Percentiles rank a stretch among this genome's conserved stretches.
Evolutionary conservation across 1,140 invertebrate genomes (phyloP).

Genomic region (Drosophila saltans): DNA sequence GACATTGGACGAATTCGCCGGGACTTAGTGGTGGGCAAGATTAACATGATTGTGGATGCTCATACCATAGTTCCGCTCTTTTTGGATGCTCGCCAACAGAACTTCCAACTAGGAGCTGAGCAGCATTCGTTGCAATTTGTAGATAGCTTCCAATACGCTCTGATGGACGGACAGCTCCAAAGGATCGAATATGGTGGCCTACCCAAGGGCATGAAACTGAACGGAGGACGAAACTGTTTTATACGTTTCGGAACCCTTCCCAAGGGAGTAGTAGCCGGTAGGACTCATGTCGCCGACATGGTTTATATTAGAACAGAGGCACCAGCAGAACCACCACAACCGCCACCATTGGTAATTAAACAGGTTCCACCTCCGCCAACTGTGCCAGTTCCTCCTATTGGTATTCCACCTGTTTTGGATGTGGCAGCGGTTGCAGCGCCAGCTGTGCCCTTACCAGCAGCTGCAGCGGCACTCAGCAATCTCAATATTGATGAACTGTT

Average conservation of each 20-base stretch:
- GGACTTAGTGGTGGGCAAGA: constrained; percentile 92
- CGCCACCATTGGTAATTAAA: constrained; percentile 52
- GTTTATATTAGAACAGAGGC: constrained; percentile 83
- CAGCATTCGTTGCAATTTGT: constrained; percentile 91
- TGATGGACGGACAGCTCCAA: constrained; percentile 93
- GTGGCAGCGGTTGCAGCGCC: constrained; percentile 24
- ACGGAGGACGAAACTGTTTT: constrained; percentile 91
- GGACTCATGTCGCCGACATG: constrained; percentile 89
- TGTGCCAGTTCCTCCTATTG: background rate
- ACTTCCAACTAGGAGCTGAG: constrained; percentile 89
- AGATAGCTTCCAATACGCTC: constrained; percentile 89
- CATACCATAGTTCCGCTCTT: constrained; percentile 91
- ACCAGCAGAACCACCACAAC: constrained; percentile 57
- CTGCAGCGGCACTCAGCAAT: constrained; percentile 72
- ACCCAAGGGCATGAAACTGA: constrained; percentile 93
- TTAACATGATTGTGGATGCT: constrained; percentile 92
- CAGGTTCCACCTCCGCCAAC: background rate
- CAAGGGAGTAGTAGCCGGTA: constrained; percentile 88
- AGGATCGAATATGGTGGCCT: constrained; percentile 95
- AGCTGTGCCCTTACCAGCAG: constrained; percentile 44
- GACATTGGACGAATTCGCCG: constrained; percentile 88
- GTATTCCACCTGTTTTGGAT: constrained; percentile 16
- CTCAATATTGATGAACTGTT: constrained; percentile 93
- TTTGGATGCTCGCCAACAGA: constrained; percentile 93
- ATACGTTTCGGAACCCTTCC: constrained; percentile 92